Conservation (phyloP, 23 tunicate species). For the Trididemnum clinides region DNA sequence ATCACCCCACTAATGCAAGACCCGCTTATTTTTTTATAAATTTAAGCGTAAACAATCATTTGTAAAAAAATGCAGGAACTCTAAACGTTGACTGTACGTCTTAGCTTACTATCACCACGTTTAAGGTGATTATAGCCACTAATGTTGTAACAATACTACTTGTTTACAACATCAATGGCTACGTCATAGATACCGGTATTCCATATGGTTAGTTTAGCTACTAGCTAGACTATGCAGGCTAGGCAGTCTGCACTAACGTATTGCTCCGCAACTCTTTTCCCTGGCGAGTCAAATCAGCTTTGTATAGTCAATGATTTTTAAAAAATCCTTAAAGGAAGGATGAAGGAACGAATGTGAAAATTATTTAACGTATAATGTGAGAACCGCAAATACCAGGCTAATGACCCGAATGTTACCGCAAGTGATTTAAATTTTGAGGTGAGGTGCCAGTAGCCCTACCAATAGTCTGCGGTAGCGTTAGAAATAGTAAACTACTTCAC, state of each 20-base stretch:
- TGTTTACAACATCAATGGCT: background rate
- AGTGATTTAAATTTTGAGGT: too few species aligned
- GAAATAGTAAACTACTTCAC: background rate
- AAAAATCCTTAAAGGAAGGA: background rate
- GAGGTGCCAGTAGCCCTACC: background rate
- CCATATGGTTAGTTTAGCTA: too few species aligned
- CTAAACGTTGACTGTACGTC: background rate
- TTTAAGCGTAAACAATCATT: background rate
- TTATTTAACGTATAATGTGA: background rate
- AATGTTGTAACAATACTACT: too few species aligned
- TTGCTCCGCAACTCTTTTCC: background rate
- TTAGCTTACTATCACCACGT: background rate
- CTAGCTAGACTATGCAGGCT: too few species aligned
- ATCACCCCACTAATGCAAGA: background rate
- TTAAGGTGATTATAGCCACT: background rate
- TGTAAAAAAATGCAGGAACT: background rate
- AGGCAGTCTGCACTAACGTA: background rate
- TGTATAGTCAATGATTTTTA: background rate
- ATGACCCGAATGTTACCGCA: background rate
- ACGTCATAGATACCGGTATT: too few species aligned
- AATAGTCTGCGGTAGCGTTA: background rate
- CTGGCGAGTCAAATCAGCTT: background rate
- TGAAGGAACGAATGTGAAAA: background rate
- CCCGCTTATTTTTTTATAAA: background rate
- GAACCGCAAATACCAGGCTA: background rate